phyloP scores from a whole-genome alignment of 2,113 vertebrate genomes.

The Ceyx melanurus region DNA sequence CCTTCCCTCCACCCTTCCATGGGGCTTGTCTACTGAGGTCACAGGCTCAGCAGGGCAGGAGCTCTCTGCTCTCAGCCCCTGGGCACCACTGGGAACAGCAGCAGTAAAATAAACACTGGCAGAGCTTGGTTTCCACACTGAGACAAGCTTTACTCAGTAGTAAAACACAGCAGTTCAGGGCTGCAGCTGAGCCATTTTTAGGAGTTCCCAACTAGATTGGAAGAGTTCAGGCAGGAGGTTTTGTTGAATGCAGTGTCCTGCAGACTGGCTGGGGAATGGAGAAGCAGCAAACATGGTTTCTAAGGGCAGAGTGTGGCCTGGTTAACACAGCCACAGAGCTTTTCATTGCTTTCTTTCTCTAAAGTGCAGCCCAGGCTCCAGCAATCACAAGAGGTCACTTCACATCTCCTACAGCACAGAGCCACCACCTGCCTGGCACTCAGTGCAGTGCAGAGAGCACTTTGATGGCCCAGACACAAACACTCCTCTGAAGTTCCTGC shows the following conservation, averaged over 20 bases:
- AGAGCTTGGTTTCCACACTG: not conserved
- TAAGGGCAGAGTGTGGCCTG: not conserved
- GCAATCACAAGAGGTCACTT: not conserved
- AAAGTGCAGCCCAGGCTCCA: not conserved
- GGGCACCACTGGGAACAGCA: not conserved
- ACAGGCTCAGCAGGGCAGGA: not conserved
- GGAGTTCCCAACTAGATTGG: not conserved
- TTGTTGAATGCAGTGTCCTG: not conserved
- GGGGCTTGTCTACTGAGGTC: not conserved
- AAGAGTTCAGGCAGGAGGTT: not conserved
- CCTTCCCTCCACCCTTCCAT: not conserved
- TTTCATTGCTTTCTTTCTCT: not conserved
- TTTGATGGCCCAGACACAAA: not conserved
- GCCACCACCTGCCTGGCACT: rapidly evolving
- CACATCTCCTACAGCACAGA: not conserved
- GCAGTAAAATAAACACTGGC: not conserved
- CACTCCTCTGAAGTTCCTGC: not conserved
- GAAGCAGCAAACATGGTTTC: not conserved
- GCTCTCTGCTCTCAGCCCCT: not conserved
- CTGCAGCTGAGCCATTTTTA: not conserved
- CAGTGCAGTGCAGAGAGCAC: rapidly evolving
- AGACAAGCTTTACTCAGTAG: not conserved
- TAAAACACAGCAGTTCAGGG: not conserved
- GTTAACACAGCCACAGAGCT: not conserved
- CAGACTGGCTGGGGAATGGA: not conserved